These are phyloP conservation scores for Andrena marginata DNA, from an alignment of 2,888 invertebrate genomes.

Conservation along the genomic window DNA sequence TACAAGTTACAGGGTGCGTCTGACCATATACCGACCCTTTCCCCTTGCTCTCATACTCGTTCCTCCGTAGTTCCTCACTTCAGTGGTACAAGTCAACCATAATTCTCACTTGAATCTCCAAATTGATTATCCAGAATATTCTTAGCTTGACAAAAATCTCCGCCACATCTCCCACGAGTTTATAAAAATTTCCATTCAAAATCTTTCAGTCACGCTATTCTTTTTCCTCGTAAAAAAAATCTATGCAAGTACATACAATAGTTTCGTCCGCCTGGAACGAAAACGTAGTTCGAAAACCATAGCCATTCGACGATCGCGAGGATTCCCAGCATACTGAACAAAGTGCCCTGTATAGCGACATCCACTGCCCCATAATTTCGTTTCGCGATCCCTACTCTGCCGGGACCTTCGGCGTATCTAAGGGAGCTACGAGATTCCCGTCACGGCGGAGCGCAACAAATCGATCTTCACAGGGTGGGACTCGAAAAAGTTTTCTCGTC, in stretches of 20 bases:
- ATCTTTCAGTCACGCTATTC: too few relatives aligned
- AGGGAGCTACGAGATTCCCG: neutral
- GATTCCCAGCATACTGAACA: neutral
- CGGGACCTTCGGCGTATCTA: neutral
- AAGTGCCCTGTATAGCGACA: neutral
- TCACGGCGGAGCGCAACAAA: conserved; percentile 11
- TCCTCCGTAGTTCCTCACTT: neutral
- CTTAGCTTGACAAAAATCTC: too few relatives aligned
- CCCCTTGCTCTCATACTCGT: neutral
- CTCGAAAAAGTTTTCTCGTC: conserved; percentile 18
- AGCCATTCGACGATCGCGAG: too few relatives aligned
- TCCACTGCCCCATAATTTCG: neutral
- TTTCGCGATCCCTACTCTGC: neutral
- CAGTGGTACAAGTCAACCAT: neutral
- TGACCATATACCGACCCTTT: neutral
- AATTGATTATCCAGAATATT: too few relatives aligned
- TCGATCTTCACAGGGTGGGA: neutral
- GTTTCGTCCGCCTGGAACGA: too few relatives aligned
- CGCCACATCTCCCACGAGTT: too few relatives aligned
- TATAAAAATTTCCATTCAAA: too few relatives aligned
- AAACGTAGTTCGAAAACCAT: too few relatives aligned
- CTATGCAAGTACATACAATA: too few relatives aligned
- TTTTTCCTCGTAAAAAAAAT: too few relatives aligned
- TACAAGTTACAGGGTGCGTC: neutral
- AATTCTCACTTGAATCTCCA: neutral